Evolutionary conservation across 2,113 vertebrate genomes (phyloP), one percentile per base, ranked within the genome.

Genomic region (Sebastes fasciatus): DNA sequence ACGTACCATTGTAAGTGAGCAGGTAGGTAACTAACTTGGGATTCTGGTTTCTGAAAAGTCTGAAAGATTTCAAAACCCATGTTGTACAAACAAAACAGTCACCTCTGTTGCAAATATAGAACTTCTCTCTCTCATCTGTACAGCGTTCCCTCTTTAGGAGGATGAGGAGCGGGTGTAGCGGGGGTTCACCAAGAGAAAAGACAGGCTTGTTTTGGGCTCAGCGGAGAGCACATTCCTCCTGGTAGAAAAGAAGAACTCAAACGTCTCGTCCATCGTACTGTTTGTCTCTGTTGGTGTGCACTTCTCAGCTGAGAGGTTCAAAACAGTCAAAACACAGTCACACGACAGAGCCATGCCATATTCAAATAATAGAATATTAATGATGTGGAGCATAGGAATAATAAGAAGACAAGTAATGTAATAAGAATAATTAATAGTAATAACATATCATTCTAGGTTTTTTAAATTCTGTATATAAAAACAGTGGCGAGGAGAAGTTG

Each of bases 61-160:
- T 85, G 84, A 88, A 86, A 90, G 84, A 79, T 92, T 87, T 88
- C 88, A 89, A 93, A 93, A 92, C 84, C 34, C 88, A 78, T 45
- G 80, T 93, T 83, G 83, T 92, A 93, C 86, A 90, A 94, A 93
- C 82, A 83, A 92, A 93, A 87, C 85, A 92, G 93, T 91, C 90
- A 80, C 85, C 74, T 92, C 84, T 90, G 89, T 91, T 92, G 90
- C 91, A 94, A 95, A 94, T 95, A 94, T 94, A 92, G 87, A 94
- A 88, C 88, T 88, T 88, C 77, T 90, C 81, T 89, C 70, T 86
- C 79, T 80, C 84, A 34, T 92, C 88, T 94, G 92, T 90, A 92
- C 93, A 92, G 81, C 70, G 83, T 79, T 82, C 69, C 82, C 79
- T 85, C 85, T 84, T 65, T 51, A 72, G 87, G 83, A 88, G 69